Base-by-base conservation (phyloP, 2,797 vertebrate genomes). In the Hydrolagus colliei region DNA sequence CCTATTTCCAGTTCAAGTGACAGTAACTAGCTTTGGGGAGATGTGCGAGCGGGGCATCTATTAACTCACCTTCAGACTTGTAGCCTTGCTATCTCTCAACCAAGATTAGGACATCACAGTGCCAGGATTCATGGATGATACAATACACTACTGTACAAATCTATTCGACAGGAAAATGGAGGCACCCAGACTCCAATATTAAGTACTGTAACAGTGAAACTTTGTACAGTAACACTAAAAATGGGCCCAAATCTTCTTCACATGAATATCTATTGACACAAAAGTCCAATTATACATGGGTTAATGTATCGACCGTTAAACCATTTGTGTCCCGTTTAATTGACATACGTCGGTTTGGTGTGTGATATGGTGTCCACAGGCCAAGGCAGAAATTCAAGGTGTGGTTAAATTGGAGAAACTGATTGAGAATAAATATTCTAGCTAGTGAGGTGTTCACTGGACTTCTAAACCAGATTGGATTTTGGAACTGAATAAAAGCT, bases 401-500 rank as follows among this genome's bases (percentile, higher is more conserved):
- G 32, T 22, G 27, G 27, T 68, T 41, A 11, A 35, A 71, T 18
- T 16, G 0, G 32, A 52, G 41, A 35, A 84, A 71, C 16, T 41
- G 27, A 11, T 9, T 35, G 79, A 41, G 71, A 71, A 52, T 84
- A 68, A 82, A 68, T 41, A 13, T 68, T 68, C 63, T 82, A 9
- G 16, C 27, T 10, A 18, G 65, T 27, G 9, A 63, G 61, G 35
- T 80, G 2, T 22, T 80, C 76, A 78, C 14, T 65, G n/a, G 67
- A 35, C 65, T 52, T 9, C 79, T 52, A 67, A 84, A 14, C 65
- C 79, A 84, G 68, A 84, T 71, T 84, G 65, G 79, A 84, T 71
- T 84, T 71, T 84, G 79, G 79, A 84, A 71, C 79, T 35, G 68
- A 84, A 84, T 84, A 32, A 84, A 84, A 84, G 79, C 79, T 68